Base-by-base conservation (phyloP, 2,888 invertebrate genomes). In the Limnephilus auricula region DNA sequence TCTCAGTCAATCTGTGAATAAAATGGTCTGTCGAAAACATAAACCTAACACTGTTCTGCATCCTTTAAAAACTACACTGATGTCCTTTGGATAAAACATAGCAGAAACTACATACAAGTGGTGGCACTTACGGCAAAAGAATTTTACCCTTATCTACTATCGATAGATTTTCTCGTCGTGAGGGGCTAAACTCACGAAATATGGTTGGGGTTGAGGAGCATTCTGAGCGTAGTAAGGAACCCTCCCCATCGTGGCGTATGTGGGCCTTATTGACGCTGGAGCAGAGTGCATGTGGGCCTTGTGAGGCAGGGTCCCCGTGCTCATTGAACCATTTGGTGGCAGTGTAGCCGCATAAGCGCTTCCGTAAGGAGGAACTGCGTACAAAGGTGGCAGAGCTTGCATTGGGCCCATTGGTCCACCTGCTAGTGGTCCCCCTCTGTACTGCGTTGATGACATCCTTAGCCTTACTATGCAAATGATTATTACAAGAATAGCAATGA, bases 381-480 rank as follows among this genome's bases (percentile, higher is more conserved):
- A 96, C 5, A 96, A 94, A 0, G 96, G 95, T 0, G 95, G 95
- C 25, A 96, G 96, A 94, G 96, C 97, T 84, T 96, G 96, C 34
- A 94, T 94, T 0, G 96, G 95, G 0, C 96, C 96, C 92, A 96
- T 95, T n/a, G 96, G 96, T n/a, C 95, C 96, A 93, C 96, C 96
- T 84, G 97, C 97, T 93, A 97, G 94, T 0, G 97, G 97, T n/a
- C 96, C 97, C 90, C 97, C 97, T 93, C 97, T 96, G 93, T 97
- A 97, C 84, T 97, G 97, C 0, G 96, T 96, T 15, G 96, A 96
- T 79, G 97, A 96, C 97, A 98, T 97, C 92, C 97, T 95, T 94
- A 98, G 94, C 30, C 98, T 96, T 65, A 98, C 98, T 80, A 99
- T 98, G 94, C 99, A 99, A 93, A 98, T 98, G n/a, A 97, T 97